These are phyloP conservation scores for Notocelia uddmanniana DNA, from an alignment of 2,888 invertebrate genomes.

Conservation along the genomic window DNA sequence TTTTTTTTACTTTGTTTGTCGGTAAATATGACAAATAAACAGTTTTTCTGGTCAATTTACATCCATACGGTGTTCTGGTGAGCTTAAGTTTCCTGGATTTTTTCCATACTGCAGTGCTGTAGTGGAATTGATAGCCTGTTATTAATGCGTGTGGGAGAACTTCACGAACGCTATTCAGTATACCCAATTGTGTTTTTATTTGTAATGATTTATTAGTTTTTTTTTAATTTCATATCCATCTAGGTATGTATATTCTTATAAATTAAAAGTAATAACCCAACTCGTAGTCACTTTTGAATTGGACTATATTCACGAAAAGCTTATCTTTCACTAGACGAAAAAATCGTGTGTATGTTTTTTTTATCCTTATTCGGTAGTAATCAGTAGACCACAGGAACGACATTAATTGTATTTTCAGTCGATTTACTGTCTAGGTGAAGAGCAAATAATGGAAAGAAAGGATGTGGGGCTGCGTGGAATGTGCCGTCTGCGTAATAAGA, in stretches of 20 bases:
- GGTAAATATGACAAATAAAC: constrained; percentile 1
- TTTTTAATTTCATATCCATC: too few species aligned
- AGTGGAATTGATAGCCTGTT: constrained; percentile 10
- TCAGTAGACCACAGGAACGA: constrained; percentile 8
- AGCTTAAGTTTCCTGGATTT: neutral
- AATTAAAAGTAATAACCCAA: too few species aligned
- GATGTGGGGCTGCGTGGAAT: constrained; percentile 15
- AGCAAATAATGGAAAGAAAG: constrained; percentile 6
- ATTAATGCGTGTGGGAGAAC: neutral
- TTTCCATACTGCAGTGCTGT: constrained; percentile 9
- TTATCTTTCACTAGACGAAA: constrained; percentile 7
- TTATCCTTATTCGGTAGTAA: constrained; percentile 17
- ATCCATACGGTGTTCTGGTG: constrained; percentile 4
- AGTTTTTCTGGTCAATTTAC: constrained; percentile 11
- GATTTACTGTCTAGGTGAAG: constrained; percentile 9
- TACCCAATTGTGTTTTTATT: too few species aligned
- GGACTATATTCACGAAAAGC: constrained; percentile 5
- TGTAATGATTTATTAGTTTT: too few species aligned
- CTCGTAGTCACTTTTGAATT: constrained; percentile 21
- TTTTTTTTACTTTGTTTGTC: constrained; percentile 4
- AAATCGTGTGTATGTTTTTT: constrained; percentile 11
- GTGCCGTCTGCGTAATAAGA: constrained; percentile 21
- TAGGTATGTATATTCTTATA: too few species aligned
- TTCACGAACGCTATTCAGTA: neutral
- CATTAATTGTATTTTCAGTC: neutral